phyloP scores from a whole-genome alignment of 1,140 invertebrate species.

The Drosophila varians region DNA sequence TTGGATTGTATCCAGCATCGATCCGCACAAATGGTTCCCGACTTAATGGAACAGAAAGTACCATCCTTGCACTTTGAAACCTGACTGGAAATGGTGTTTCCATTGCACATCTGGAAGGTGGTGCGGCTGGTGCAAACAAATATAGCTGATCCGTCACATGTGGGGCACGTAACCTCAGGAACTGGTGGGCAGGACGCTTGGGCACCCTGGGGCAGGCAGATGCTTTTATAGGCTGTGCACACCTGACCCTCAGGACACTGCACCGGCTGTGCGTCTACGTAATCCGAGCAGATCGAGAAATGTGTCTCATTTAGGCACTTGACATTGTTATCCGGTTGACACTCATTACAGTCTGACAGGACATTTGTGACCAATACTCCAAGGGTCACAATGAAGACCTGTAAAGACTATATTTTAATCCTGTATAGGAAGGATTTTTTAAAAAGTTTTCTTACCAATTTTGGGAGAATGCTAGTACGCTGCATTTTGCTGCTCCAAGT shows the following conservation, averaged over 20 bases:
- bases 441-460: conserved; percentile 27
- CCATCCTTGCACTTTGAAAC: conserved; percentile 40
- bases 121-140: conserved; percentile 74
- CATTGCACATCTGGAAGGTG: conserved; percentile 62
- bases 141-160: conserved; percentile 32
- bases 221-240: conserved; percentile 14
- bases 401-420: not conserved
- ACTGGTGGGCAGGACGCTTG: not conserved
- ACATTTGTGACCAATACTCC: not conserved
- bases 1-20: conserved; percentile 26
- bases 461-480: not conserved
- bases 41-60: conserved; percentile 46
- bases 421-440: not conserved
- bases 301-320: conserved; percentile 54
- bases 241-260: conserved; percentile 40
- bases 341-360: conserved; percentile 21
- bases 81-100: not conserved
- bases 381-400: conserved; percentile 22
- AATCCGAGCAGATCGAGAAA: conserved; percentile 30
- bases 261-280: not conserved
- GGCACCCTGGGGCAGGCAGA: conserved; percentile 10
- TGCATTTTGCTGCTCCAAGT: conserved; percentile 25
- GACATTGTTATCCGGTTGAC: conserved; percentile 37
- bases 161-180: conserved; percentile 14
- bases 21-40: conserved; percentile 59